phyloP scores from a whole-genome alignment of 2,797 vertebrate genomes.

The Balearica regulorum region DNA sequence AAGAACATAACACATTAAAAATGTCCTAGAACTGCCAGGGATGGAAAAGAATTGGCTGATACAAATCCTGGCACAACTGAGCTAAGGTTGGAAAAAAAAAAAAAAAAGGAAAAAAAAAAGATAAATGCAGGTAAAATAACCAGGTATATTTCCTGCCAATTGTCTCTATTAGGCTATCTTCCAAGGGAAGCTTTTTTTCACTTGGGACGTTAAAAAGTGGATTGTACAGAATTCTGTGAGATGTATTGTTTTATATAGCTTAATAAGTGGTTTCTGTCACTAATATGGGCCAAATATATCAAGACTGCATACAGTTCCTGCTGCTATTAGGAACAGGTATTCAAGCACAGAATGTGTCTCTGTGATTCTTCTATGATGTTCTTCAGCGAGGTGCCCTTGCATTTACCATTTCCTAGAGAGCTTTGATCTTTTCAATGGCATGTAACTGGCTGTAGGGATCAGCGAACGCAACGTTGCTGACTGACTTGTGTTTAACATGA shows the following conservation, averaged over 20 bases:
- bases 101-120: background rate
- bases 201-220: background rate
- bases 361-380: background rate
- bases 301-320: background rate
- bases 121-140: slow-evolving; percentile 13
- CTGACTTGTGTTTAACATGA: background rate
- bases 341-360: slow-evolving; percentile 13
- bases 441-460: background rate
- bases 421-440: slow-evolving; percentile 43
- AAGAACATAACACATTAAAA: background rate
- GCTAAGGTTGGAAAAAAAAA: background rate
- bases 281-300: slow-evolving; percentile 40
- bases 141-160: slow-evolving; percentile 18
- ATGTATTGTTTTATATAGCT: slow-evolving; percentile 6
- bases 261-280: slow-evolving; percentile 15
- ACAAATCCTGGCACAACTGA: background rate
- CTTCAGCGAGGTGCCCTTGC: background rate
- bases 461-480: background rate
- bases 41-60: background rate
- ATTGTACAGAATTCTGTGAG: background rate
- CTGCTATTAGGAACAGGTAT: slow-evolving; percentile 39
- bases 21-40: background rate
- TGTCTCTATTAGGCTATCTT: slow-evolving; percentile 8
- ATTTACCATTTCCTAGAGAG: slow-evolving; percentile 14
- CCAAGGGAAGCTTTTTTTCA: slow-evolving; percentile 20